Evolutionary conservation across 1,140 invertebrate species (phyloP).

Genomic region (Heliothis virescens): DNA sequence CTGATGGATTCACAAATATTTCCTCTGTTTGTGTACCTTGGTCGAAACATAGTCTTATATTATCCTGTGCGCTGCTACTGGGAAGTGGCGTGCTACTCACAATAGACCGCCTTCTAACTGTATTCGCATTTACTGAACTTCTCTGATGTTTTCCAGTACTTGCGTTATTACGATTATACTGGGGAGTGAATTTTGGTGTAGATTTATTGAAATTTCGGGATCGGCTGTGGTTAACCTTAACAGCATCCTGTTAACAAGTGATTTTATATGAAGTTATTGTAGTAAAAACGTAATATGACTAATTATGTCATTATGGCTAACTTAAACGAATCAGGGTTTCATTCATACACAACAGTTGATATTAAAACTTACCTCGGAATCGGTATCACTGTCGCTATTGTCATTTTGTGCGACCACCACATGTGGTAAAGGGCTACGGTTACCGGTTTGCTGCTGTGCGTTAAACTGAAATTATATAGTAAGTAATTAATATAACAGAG

Average conservation of each 20-base stretch:
- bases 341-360: no score
- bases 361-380: constrained; percentile 59
- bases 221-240: not conserved
- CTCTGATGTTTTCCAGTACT: not conserved
- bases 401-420: constrained; percentile 6
- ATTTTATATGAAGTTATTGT: not conserved
- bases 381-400: constrained; percentile 45
- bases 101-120: constrained; percentile 48
- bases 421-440: not conserved
- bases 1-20: constrained; percentile 21
- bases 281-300: no score
- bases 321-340: no score
- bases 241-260: not conserved
- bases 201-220: not conserved
- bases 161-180: not conserved
- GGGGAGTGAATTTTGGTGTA: not conserved
- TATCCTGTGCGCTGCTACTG: constrained; percentile 27
- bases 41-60: constrained; percentile 55
- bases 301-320: no score
- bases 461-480: constrained; percentile 12
- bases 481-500: not conserved
- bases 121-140: constrained; percentile 15
- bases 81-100: constrained; percentile 63
- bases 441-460: not conserved
- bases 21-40: constrained; percentile 67